Evolutionary conservation across 1,140 invertebrate genomes (phyloP), one percentile per base, ranked within the genome.

Genomic region (Plectrocnemia conspersa): DNA sequence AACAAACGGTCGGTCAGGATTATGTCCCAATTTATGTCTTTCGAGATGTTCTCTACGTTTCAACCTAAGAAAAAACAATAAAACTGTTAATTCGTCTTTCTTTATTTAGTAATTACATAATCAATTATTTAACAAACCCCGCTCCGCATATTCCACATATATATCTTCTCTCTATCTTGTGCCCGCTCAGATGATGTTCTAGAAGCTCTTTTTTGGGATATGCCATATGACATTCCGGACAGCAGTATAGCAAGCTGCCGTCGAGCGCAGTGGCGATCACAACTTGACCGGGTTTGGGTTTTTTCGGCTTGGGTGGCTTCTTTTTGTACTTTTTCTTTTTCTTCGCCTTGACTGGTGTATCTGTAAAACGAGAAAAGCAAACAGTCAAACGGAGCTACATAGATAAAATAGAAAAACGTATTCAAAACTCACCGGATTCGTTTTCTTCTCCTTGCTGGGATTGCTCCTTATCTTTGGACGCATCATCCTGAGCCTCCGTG

Each of bases 291-390:
- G 83, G 83, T 67, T 83, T 82, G 2, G 83, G 83, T 58, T 82
- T 79, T 58, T 83, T 82, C 0, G 83, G 82, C 62, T 84, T 85
- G 0, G 82, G 79, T n/a, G 83, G 80, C 65, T 87, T 87, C 67
- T 87, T 87, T 74, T 87, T 87, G 66, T 85, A 85, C 57, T 85
- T 86, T 70, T 86, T 86, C 71, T 86, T 87, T 59, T 84, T 82
- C 59, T 86, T 86, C 13, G 72, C 75, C 32, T 67, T 68, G 33
- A 70, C 65, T 15, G 2, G 65, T 58, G 32, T 64, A 45, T 53
- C 36, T 44, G 19, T 47, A 29, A 9, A 21, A 21, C 13, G 7
- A 6, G 36, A 27, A 41, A 53, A 22, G 15, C n/a, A 48, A 29
- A 48, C 2, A 25, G 25, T 45, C 18, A 45, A 44, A 9, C 7